Evolutionary conservation across 2,797 vertebrate species (phyloP).

Genomic region (Malurus splendens): DNA sequence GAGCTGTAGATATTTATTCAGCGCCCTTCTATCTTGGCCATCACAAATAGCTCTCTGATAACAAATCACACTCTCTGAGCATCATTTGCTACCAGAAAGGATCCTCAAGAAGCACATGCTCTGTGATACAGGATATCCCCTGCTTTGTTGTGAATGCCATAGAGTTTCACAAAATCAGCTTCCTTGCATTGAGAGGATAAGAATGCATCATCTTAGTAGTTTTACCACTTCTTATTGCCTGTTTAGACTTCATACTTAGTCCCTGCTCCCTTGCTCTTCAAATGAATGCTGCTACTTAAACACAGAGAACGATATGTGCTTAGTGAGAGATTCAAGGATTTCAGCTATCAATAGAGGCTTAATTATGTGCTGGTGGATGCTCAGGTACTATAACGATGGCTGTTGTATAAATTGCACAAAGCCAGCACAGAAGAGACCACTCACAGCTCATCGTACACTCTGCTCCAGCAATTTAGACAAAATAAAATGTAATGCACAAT

Average conservation of each 20-base stretch:
- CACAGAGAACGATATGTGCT: background rate
- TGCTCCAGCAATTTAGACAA: background rate
- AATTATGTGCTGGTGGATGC: slow-evolving; percentile 35
- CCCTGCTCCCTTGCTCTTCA: slow-evolving; percentile 32
- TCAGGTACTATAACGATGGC: background rate
- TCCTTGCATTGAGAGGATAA: slow-evolving; percentile 16
- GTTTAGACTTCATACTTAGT: background rate
- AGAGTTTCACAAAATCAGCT: slow-evolving; percentile 32
- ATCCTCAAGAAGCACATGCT: slow-evolving; percentile 39
- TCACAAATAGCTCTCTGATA: slow-evolving; percentile 59
- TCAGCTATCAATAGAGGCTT: slow-evolving; percentile 43
- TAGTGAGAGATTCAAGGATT: slow-evolving; percentile 52
- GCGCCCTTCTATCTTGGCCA: slow-evolving; percentile 34
- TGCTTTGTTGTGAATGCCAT: slow-evolving; percentile 49
- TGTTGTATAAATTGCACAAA: slow-evolving; percentile 25
- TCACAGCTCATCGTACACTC: background rate
- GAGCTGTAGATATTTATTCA: slow-evolving; percentile 49
- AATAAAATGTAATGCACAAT: background rate
- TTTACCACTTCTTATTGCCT: slow-evolving; percentile 18
- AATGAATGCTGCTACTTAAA: slow-evolving; percentile 37
- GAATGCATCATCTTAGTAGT: background rate
- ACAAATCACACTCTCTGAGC: slow-evolving; percentile 34
- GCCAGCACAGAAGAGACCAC: background rate
- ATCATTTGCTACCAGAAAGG: slow-evolving; percentile 47
- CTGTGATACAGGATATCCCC: slow-evolving; percentile 36